Evolutionary conservation across 1,140 invertebrate genomes (phyloP).

Genomic region (Bactericera cockerelli): DNA sequence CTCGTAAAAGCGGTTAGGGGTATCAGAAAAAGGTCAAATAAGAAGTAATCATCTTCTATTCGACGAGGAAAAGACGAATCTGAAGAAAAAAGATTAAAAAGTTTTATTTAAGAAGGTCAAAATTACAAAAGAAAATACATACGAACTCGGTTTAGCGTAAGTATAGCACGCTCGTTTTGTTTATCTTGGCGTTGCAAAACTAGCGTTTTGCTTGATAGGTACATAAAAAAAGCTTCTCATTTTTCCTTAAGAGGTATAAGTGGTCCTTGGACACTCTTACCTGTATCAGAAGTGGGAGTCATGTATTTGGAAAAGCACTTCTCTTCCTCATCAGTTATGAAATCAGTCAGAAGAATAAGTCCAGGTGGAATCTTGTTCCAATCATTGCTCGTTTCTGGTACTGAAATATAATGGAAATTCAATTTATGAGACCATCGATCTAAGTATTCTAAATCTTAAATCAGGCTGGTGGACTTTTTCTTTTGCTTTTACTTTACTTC

Average conservation of each 20-base stretch:
- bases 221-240: slow-evolving; percentile 3
- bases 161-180: no score
- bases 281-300: not conserved
- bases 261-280: slow-evolving; percentile 13
- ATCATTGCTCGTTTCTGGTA: slow-evolving; percentile 27
- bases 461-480: not conserved
- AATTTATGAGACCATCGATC: not conserved
- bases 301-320: slow-evolving; percentile 41
- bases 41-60: no score
- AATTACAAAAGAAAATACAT: no score
- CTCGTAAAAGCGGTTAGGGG: no score
- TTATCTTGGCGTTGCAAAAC: no score
- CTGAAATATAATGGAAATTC: slow-evolving; percentile 23
- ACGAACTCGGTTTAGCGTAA: no score
- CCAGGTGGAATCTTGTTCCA: slow-evolving; percentile 42
- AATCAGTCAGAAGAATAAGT: slow-evolving; percentile 52
- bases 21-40: no score
- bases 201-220: no score
- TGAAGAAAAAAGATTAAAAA: no score
- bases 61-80: no score
- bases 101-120: no score
- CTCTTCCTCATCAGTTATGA: slow-evolving; percentile 59
- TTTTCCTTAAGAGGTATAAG: no score
- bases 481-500: not conserved
- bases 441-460: not conserved